Conservation (phyloP, 1,140 invertebrate species). For the Oscheius sp. region DNA sequence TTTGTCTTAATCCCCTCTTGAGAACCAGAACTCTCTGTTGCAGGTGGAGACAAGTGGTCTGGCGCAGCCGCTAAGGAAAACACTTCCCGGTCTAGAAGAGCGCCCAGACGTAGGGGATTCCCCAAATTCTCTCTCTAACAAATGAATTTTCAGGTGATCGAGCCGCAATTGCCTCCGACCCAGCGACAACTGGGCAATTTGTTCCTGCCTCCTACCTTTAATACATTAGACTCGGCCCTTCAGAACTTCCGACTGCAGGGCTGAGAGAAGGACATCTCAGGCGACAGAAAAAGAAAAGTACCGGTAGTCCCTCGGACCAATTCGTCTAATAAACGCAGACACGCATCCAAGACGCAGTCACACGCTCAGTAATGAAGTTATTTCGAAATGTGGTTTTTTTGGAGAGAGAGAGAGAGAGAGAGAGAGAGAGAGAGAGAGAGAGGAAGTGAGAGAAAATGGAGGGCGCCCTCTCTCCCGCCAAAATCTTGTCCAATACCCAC, state of each 20-base stretch:
- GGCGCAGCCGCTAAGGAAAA: background rate
- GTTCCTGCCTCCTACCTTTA: background rate
- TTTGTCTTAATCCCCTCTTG: no score
- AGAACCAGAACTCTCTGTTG: background rate
- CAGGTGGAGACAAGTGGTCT: background rate
- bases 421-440: no score
- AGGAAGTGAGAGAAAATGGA: no score
- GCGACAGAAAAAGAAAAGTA: background rate
- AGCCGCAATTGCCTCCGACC: background rate
- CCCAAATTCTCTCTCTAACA: background rate
- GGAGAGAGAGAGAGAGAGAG: no score
- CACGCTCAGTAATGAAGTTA: no score
- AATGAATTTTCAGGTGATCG: background rate
- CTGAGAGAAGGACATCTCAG: background rate
- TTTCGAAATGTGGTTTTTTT: no score
- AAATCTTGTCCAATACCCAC: no score
- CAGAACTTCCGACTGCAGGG: conserved; percentile 1
- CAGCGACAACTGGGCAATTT: background rate
- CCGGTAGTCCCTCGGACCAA: background rate
- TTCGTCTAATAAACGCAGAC: background rate
- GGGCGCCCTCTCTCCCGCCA: no score
- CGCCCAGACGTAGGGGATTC: conserved; percentile 6
- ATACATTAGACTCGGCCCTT: background rate
- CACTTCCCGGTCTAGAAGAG: background rate
- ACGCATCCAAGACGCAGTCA: conserved; percentile 2